These are phyloP conservation scores for Tipula lateralis DNA, from an alignment of 2,888 invertebrate genomes.

Conservation along the genomic window DNA sequence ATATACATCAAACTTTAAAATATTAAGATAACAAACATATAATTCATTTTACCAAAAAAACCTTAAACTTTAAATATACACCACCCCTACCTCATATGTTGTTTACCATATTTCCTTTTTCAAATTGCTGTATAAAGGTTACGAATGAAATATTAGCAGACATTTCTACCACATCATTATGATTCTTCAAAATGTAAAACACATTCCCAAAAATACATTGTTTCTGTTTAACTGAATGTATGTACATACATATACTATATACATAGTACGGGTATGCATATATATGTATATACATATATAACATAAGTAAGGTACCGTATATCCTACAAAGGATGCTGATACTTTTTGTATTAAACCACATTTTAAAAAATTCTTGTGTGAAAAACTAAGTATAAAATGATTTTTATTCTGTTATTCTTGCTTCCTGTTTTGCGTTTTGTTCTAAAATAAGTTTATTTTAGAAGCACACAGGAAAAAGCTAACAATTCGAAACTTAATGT, in stretches of 20 bases:
- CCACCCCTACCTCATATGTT: background rate
- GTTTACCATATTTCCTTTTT: conserved; percentile 2
- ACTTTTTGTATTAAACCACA: background rate
- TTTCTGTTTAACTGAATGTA: background rate
- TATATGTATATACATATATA: background rate
- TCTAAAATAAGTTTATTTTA: background rate
- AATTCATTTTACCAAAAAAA: background rate
- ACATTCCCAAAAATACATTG: background rate
- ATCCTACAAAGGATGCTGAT: background rate
- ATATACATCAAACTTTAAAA: background rate
- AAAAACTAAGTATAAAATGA: background rate
- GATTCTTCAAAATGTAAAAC: background rate
- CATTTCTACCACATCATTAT: background rate
- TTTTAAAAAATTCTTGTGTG: background rate
- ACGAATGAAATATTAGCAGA: background rate
- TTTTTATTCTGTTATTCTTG: background rate
- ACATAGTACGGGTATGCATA: background rate
- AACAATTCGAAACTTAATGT: background rate
- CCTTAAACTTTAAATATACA: background rate
- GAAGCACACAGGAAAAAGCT: background rate
- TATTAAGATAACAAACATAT: background rate
- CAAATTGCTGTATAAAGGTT: background rate
- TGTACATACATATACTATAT: background rate
- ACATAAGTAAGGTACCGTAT: background rate
- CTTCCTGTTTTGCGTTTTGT: background rate